Percentiles rank a stretch among this genome's conserved stretches.
Evolutionary conservation across 2,113 vertebrate genomes (phyloP).

Genomic region (Pluvianellus socialis): DNA sequence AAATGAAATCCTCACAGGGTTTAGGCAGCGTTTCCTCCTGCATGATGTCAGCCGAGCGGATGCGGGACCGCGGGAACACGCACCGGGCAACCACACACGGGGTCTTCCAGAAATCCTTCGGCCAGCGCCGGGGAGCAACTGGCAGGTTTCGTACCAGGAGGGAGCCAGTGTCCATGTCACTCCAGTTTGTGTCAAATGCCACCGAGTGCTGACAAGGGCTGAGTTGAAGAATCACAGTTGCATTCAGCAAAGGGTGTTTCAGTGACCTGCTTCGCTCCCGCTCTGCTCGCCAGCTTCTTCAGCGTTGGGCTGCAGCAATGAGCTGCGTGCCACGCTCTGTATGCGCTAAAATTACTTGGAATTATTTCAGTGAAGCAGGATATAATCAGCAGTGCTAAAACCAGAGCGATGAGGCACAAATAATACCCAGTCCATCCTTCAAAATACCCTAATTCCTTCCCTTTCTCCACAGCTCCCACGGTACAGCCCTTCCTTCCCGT

Average conservation of each 20-base stretch:
- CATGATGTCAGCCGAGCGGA: accelerated
- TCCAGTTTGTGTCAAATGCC: not conserved
- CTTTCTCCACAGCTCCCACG: not conserved
- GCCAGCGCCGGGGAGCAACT: not conserved
- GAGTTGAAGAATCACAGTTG: not conserved
- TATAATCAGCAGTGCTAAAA: not conserved
- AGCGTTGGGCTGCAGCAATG: not conserved
- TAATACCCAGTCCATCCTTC: not conserved
- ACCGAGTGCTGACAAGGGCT: not conserved
- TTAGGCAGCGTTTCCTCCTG: not conserved
- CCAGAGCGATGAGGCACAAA: not conserved
- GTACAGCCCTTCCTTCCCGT: not conserved
- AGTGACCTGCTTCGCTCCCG: not conserved
- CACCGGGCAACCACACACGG: accelerated
- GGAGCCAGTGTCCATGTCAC: not conserved
- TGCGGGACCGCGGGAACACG: not conserved
- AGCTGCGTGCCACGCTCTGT: not conserved
- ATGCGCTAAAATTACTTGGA: not conserved
- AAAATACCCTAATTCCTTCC: not conserved
- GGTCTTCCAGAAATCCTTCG: not conserved
- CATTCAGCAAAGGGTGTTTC: not conserved
- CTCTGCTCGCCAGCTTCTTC: not conserved
- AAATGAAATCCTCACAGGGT: not conserved
- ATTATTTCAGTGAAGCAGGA: not conserved
- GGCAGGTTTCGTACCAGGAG: accelerated